These are phyloP conservation scores for Hippocampus guttulatus DNA, from an alignment of 2,113 vertebrate species.

Conservation along the genomic window DNA sequence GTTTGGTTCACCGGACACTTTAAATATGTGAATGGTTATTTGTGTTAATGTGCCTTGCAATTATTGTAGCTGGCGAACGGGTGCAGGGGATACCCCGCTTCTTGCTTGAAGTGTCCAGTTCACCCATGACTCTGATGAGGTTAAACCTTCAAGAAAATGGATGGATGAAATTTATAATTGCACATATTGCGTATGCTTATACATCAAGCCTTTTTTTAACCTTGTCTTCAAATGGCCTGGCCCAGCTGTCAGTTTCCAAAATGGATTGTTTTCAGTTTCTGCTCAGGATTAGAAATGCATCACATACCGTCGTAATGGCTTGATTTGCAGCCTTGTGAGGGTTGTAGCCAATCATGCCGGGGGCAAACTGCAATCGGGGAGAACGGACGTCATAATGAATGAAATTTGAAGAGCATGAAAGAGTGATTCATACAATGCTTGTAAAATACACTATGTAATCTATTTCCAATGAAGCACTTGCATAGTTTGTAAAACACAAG, in stretches of 20 bases:
- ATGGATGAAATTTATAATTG: too few relatives aligned
- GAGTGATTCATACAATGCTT: conserved; percentile 22
- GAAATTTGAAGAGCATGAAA: conserved; percentile 24
- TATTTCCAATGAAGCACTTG: not conserved
- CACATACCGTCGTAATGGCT: conserved; percentile 31
- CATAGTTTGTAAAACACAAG: not conserved
- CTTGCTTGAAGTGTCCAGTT: too few relatives aligned
- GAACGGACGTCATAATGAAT: conserved; percentile 33
- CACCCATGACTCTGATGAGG: too few relatives aligned
- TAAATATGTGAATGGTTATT: too few relatives aligned
- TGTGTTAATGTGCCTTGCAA: too few relatives aligned
- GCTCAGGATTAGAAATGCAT: conserved; percentile 19
- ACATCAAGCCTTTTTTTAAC: not conserved
- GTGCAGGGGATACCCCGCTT: too few relatives aligned
- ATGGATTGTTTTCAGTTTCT: conserved; percentile 21
- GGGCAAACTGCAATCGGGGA: conserved; percentile 59
- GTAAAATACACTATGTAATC: not conserved
- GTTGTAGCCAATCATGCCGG: conserved; percentile 44
- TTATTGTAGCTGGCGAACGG: too few relatives aligned
- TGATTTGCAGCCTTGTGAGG: conserved; percentile 32
- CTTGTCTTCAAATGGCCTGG: not conserved
- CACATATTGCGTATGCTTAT: too few relatives aligned
- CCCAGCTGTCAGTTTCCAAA: too few relatives aligned
- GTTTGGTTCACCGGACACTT: too few relatives aligned
- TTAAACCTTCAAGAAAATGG: too few relatives aligned